Base-by-base conservation (phyloP, 2,888 invertebrate species). In the Noctua janthe region DNA sequence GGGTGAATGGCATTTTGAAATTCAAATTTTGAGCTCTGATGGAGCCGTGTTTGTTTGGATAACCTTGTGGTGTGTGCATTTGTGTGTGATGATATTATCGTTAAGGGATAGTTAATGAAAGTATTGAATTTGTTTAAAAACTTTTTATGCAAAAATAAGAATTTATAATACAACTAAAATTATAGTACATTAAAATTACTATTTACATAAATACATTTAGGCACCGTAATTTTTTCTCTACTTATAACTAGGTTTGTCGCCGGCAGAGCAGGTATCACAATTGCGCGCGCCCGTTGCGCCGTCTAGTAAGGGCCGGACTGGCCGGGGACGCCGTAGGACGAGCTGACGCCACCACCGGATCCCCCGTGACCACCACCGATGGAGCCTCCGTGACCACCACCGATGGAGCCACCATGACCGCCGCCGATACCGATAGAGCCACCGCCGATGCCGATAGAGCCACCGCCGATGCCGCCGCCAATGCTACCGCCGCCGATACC, bases 261-360 rank as follows among this genome's bases (percentile, higher is more conserved):
- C 96, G 96, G 95, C 96, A 93, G 92, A 95, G 95, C 96, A 95
- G 96, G 94, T 97, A 97, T 97, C 97, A 97, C 97, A 97, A 94
- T 94, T 93, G 93, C 91, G 93, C 92, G 94, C 94, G 92, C 90
- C 90, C 83, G 80, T 85, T 85, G 94, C 94, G 92, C 92, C 88
- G 88, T 92, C 95, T 97, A 97, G 94, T 98, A 98, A 87, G 98
- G 98, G 93, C 98, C 98, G 92, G 98, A 98, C 92, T 97, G 97
- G 86, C 97, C 97, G 92, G 98, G 98, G 92, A 98, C 97, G 84
- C 98, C 98, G 95, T 98, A 98, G 87, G 96, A 97, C 91, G 97
- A 93, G 97, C 97, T 97, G 91, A 97, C 97, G 81, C 95, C 85
- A 17, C 85, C 95, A 54, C 84, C 59, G 92, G 93, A 94, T 80